Evolutionary conservation across 1,140 invertebrate genomes (phyloP), one percentile per base, ranked within the genome.

Genomic region (Coptotermes formosanus): DNA sequence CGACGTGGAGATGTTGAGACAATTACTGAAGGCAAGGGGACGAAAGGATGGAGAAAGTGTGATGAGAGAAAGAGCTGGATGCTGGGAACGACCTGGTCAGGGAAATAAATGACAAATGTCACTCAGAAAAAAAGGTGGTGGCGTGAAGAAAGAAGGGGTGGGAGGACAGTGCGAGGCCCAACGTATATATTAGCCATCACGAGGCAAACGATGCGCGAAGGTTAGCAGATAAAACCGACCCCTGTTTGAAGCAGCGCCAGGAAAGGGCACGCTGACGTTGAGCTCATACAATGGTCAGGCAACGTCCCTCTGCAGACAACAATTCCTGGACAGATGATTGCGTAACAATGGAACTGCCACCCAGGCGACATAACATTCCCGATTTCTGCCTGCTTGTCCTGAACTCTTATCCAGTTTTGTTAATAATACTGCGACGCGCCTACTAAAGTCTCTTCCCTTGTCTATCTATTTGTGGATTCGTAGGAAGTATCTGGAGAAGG

Each of bases 51-150:
- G 64, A n/a, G 64, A n/a, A 2, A n/a, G 32, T 3, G 82, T 3
- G 82, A 43, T 52, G 82, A 83, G 82, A 38, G 14, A 43, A 3
- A 83, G 25, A 32, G 82, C 3, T 25, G 82, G 82, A n/a, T 12
- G 14, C 43, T 52, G 19, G 82, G 82, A 32, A 83, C 82, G 82
- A 38, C 23, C 19, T 43, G 82, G 82, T 83, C 82, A 83, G 82
- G 32, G 82, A 83, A 83, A 83, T 83, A 43, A 83, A 83, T 83
- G 82, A 83, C 82, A n/a, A 83, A 83, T 32, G 82, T 83, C 82
- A 83, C 82, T 83, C 82, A 52, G 43, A 83, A 83, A 83, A 48
- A 48, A 83, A 83, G 82, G 82, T 83, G 82, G 82, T 83, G 11
- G 43, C 14, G 9, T 32, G 52, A 55, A 69, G 64, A 69, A n/a